Base-by-base conservation (phyloP, 2,797 vertebrate genomes). In the Kryptolebias ocellatus region DNA sequence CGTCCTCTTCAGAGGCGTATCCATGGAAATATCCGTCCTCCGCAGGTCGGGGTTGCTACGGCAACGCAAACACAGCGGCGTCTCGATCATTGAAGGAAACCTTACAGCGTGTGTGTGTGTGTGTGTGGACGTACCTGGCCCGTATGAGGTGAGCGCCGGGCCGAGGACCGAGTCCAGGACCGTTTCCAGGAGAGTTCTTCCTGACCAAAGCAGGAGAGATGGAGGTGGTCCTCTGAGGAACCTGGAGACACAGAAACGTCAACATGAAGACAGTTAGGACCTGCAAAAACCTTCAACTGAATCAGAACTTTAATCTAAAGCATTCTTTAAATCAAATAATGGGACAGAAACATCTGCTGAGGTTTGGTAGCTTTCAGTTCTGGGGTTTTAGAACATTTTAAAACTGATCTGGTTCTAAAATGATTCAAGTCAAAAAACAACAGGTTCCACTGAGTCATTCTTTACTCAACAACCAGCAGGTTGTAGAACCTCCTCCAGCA, bases 141-240 rank as follows among this genome's bases (percentile, higher is more conserved):
- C 96, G 93, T 70, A 98, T 95, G 63, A 95, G 96, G 76, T 97
- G 96, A 14, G 96, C 95, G 76, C 96, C 95, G 5, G 96, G 81
- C 52, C 96, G 92, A 47, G 95, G 95, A 16, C 95, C 96, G 51
- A 98, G 89, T 16, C 96, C 96, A 0, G 92, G 92, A 55, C 97
- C 97, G 0, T 98, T 99, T 53, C 96, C 96, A 0, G 97, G 95
- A 63, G 97, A 99, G 88, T 96, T 97, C 89, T 98, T 99, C 82
- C 98, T 94, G 17, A 96, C 95, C 91, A 98, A 86, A 9, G 98
- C 98, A 55, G 98, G 98, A 76, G 98, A 99, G 88, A 99, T 99
- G 87, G 98, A 99, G 81, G 98, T 99, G 70, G 98, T 99, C 94
- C 98, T 92, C 84, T 98, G 98, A 92, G 98, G 98, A 89, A 99